Evolutionary conservation across 1,140 invertebrate species (phyloP).

Genomic region (Chironomus striatipennis): DNA sequence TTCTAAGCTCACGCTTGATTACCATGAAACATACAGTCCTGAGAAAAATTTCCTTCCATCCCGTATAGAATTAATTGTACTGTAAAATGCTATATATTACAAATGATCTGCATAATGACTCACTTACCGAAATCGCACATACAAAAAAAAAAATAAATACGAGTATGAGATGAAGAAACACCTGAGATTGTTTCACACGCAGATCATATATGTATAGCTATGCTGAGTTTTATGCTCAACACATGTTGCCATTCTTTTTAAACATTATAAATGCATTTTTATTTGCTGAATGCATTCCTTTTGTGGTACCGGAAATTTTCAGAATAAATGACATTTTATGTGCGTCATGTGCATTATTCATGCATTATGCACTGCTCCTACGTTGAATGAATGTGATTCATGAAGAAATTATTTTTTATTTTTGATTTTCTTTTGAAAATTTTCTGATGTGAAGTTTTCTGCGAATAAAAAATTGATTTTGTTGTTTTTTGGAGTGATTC

Average conservation of each 20-base stretch:
- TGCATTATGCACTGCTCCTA: neutral
- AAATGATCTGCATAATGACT: neutral
- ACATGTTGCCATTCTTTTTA: neutral
- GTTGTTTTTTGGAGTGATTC: too few species aligned
- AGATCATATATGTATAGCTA: neutral
- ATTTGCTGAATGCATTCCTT: neutral
- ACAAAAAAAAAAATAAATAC: neutral
- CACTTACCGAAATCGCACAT: neutral
- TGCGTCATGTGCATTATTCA: slow-evolving; percentile 3
- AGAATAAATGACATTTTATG: slow-evolving; percentile 8
- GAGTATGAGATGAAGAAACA: neutral
- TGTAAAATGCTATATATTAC: too few species aligned
- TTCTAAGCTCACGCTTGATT: neutral
- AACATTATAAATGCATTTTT: neutral
- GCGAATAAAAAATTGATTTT: too few species aligned
- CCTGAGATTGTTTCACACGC: slow-evolving; percentile 14
- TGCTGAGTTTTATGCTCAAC: neutral
- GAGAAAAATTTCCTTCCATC: neutral
- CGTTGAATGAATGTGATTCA: too few species aligned
- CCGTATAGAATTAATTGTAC: too few species aligned
- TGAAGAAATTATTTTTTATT: too few species aligned
- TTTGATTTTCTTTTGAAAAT: too few species aligned
- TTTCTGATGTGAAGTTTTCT: too few species aligned
- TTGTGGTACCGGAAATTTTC: neutral
- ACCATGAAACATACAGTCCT: neutral